Conservation (phyloP, 2,113 vertebrate genomes). For the Tympanuchus pallidicinctus region DNA sequence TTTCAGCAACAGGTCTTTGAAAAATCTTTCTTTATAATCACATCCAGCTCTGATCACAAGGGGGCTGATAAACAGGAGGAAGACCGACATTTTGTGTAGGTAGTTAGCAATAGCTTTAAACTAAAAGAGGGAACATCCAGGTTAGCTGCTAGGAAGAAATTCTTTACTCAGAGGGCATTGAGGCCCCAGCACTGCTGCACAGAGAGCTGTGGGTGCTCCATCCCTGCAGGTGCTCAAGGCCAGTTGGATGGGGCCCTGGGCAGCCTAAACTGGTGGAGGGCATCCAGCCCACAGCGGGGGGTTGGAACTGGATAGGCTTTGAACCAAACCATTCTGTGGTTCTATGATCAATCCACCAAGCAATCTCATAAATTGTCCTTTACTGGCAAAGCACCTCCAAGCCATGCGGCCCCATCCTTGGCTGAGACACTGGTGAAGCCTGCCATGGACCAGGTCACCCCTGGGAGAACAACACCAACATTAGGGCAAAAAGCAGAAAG, state of each 20-base stretch:
- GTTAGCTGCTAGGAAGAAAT: neutral
- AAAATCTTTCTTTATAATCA: neutral
- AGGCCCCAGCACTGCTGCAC: neutral
- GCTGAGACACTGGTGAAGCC: neutral
- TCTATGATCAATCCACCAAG: neutral
- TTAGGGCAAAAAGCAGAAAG: neutral
- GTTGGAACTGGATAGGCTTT: neutral
- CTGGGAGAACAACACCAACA: neutral
- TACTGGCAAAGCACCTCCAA: neutral
- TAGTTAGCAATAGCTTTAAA: neutral
- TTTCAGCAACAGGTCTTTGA: neutral
- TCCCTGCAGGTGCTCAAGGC: neutral
- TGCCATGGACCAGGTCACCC: neutral
- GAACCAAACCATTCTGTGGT: neutral
- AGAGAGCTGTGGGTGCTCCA: neutral
- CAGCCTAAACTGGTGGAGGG: neutral
- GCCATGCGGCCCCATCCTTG: neutral
- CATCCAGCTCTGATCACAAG: neutral
- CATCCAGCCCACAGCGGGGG: no score
- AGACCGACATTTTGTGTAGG: neutral
- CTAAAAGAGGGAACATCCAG: neutral
- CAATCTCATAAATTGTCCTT: neutral
- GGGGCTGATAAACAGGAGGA: neutral
- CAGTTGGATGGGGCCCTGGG: neutral
- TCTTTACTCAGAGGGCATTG: neutral